Percentiles rank a stretch among this genome's conserved stretches.
phyloP scores from a whole-genome alignment of 2,797 vertebrate species.

The Galago senegalensis region DNA sequence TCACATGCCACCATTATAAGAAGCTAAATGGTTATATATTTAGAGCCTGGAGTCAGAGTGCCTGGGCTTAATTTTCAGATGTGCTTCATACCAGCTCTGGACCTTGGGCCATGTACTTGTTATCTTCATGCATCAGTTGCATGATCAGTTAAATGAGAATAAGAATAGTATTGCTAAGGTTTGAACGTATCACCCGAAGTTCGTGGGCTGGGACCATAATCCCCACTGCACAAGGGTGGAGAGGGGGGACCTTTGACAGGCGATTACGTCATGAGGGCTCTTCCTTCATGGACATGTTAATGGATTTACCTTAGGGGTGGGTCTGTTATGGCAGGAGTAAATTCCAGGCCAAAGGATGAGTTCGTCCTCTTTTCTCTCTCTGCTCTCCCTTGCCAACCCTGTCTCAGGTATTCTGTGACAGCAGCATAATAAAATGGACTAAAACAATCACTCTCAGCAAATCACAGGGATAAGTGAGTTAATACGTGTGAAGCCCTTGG shows the following conservation, averaged over 20 bases:
- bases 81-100: neutral
- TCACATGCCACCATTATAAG: neutral
- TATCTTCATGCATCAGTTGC: neutral
- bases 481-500: neutral
- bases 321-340: neutral
- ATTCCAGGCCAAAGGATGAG: neutral
- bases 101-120: neutral
- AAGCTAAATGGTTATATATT: neutral
- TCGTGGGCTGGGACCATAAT: neutral
- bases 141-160: neutral
- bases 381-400: neutral
- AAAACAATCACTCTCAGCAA: neutral
- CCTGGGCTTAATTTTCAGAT: slow-evolving; percentile 5
- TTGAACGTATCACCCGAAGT: neutral
- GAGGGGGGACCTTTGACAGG: neutral
- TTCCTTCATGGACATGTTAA: neutral
- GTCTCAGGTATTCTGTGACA: neutral
- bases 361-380: neutral
- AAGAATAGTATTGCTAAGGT: neutral
- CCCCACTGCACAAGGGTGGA: neutral
- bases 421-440: neutral
- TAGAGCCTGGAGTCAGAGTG: neutral
- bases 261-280: neutral
- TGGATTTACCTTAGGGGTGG: neutral
- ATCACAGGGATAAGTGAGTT: neutral